phyloP scores from a whole-genome alignment of 1,140 invertebrate species.

The Drosophila albomicans region DNA sequence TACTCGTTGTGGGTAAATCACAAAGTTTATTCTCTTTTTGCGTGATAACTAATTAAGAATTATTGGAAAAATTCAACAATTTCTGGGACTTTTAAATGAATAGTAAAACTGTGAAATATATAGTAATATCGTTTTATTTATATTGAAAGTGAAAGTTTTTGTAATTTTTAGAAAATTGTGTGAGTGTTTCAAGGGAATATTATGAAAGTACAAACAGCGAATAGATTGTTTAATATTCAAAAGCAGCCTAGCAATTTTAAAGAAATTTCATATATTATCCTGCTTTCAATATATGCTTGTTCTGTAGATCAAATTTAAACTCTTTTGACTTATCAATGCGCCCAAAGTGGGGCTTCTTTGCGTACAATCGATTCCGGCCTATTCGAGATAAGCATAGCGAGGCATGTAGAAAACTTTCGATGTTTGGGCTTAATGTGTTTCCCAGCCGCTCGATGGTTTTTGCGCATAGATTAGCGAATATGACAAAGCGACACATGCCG shows the following conservation, averaged over 20 bases:
- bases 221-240: no score
- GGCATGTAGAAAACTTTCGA: conserved; percentile 31
- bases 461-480: conserved; percentile 6
- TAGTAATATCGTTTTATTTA: no score
- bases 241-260: no score
- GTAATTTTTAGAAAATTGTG: no score
- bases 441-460: conserved; percentile 3
- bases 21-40: neutral
- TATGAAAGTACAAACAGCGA: no score
- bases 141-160: no score
- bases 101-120: no score
- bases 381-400: neutral
- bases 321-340: neutral
- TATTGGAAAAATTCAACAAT: neutral
- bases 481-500: neutral
- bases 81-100: neutral
- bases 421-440: conserved; percentile 23
- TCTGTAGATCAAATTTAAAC: no score
- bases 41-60: neutral
- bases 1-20: neutral
- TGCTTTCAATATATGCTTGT: no score
- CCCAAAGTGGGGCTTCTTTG: neutral
- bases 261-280: no score
- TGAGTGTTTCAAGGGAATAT: no score
- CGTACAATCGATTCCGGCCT: neutral